phyloP scores from a whole-genome alignment of 2,113 vertebrate genomes.

The Colius striatus region DNA sequence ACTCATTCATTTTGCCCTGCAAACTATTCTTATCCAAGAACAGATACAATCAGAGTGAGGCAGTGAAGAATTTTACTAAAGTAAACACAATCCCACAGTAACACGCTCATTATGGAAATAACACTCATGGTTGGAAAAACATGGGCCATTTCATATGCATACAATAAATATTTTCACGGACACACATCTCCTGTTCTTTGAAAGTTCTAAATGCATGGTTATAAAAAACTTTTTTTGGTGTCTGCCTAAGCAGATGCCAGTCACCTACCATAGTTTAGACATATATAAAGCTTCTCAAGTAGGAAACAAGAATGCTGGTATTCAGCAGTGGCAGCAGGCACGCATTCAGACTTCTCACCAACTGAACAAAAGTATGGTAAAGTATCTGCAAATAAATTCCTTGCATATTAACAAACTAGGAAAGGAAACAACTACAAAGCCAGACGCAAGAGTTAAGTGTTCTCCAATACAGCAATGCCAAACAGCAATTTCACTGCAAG shows the following conservation, averaged over 20 bases:
- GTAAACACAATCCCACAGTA: conserved; percentile 55
- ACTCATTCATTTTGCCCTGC: conserved; percentile 52
- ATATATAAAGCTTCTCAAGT: background rate
- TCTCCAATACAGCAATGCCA: background rate
- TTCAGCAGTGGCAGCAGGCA: fast-evolving
- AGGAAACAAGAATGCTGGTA: background rate
- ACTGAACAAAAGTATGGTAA: background rate
- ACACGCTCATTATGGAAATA: conserved; percentile 44
- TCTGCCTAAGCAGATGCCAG: background rate
- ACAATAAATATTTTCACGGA: conserved; percentile 37
- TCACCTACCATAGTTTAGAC: background rate
- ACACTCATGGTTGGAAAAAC: background rate
- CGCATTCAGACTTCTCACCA: fast-evolving
- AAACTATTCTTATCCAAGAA: conserved; percentile 61
- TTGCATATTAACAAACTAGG: background rate
- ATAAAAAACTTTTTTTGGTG: background rate
- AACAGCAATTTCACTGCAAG: background rate
- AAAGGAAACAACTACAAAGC: background rate
- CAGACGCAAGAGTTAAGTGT: background rate
- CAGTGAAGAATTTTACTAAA: conserved; percentile 63
- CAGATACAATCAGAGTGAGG: conserved; percentile 50
- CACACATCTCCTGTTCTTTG: background rate
- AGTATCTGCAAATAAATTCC: background rate
- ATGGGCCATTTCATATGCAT: background rate
- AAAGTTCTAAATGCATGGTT: conserved; percentile 4